Conservation (phyloP, 1,140 invertebrate species). For the Panulirus ornatus region DNA sequence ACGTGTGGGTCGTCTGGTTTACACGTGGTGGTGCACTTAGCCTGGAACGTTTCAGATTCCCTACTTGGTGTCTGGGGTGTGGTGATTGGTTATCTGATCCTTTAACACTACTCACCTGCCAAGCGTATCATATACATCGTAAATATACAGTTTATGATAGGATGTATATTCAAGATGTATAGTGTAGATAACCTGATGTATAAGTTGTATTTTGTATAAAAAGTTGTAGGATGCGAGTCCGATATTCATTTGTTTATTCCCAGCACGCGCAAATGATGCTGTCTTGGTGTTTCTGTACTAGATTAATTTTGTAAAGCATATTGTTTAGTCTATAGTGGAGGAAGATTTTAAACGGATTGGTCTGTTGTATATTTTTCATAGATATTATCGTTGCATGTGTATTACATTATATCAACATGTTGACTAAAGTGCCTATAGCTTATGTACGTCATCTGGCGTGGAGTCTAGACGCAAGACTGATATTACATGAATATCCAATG, state of each 20-base stretch:
- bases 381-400: background rate
- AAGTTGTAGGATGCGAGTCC: background rate
- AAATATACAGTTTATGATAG: background rate
- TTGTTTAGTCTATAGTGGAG: background rate
- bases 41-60: too few species aligned
- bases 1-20: too few species aligned
- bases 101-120: too few species aligned
- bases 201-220: slow-evolving; percentile 11
- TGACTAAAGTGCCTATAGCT: slow-evolving; percentile 5
- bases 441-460: background rate
- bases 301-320: background rate
- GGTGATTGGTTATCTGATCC: too few species aligned
- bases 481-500: background rate
- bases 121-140: background rate
- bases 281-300: background rate
- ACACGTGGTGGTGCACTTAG: too few species aligned
- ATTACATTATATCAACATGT: background rate
- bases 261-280: background rate
- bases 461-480: background rate
- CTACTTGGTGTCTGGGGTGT: too few species aligned
- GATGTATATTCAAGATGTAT: background rate
- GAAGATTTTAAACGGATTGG: background rate
- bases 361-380: slow-evolving; percentile 21
- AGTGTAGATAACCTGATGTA: background rate
- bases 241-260: background rate